phyloP scores from a whole-genome alignment of 2,797 vertebrate species.

The Diplodus sargus region DNA sequence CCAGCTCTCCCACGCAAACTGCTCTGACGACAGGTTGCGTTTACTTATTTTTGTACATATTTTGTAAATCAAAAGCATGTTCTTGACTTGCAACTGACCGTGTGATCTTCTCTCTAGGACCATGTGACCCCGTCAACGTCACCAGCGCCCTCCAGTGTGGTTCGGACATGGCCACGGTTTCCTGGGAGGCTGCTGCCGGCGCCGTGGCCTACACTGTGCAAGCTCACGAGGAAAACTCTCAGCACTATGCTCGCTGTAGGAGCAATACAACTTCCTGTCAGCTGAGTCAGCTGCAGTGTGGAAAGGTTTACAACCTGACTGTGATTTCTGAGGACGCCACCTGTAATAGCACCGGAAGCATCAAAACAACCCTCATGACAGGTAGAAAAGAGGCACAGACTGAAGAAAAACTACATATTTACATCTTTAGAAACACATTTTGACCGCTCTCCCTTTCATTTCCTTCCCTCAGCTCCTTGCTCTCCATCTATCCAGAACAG shows the following conservation, averaged over 20 bases:
- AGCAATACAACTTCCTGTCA: conserved; percentile 74
- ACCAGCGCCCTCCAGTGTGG: conserved; percentile 71
- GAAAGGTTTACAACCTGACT: conserved; percentile 75
- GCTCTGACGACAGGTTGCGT: conserved; percentile 65
- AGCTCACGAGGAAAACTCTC: conserved; percentile 48
- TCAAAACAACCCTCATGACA: conserved; percentile 62
- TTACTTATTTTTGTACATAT: conserved; percentile 7
- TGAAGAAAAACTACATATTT: neutral
- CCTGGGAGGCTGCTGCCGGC: conserved; percentile 69
- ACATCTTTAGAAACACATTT: neutral
- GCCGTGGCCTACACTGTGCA: conserved; percentile 69
- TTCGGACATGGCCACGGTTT: conserved; percentile 67
- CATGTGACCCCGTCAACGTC: conserved; percentile 77
- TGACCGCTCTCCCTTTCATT: neutral
- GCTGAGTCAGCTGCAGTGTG: conserved; percentile 75
- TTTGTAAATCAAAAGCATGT: neutral
- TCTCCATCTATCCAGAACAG: conserved; percentile 63
- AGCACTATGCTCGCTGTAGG: conserved; percentile 63
- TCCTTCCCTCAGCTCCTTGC: conserved; percentile 75
- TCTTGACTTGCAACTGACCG: neutral
- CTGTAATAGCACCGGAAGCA: conserved; percentile 77
- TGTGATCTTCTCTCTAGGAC: conserved; percentile 52
- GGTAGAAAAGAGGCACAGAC: conserved; percentile 62
- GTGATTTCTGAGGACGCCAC: conserved; percentile 68
- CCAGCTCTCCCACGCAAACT: conserved; percentile 57